Conservation (phyloP, 2,797 vertebrate species). For the Sebastes vulpes region DNA sequence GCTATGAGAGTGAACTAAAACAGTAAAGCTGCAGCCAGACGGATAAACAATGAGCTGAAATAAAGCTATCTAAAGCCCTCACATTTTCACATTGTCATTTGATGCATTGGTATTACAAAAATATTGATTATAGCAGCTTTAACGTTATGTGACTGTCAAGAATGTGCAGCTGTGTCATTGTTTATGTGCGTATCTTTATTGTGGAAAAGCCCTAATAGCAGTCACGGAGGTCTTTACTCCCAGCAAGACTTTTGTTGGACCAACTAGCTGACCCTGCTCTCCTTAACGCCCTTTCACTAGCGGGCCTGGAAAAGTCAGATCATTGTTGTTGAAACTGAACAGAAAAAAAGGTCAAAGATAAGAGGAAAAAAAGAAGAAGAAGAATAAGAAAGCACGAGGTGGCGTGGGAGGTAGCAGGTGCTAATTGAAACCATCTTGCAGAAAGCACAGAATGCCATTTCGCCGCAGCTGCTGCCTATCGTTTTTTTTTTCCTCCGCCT, state of each 20-base stretch:
- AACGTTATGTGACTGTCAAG: background rate
- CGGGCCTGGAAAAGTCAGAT: background rate
- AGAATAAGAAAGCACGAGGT: slow-evolving; percentile 18
- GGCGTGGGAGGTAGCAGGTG: slow-evolving; percentile 64
- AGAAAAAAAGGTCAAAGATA: slow-evolving; percentile 8
- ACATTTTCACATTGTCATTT: background rate
- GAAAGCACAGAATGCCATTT: slow-evolving; percentile 60
- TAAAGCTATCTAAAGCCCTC: background rate
- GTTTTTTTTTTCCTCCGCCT: slow-evolving; percentile 25
- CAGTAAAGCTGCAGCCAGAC: no score
- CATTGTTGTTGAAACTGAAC: slow-evolving; percentile 7
- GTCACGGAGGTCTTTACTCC: background rate
- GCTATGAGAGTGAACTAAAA: background rate
- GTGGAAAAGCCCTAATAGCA: background rate
- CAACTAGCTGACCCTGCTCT: background rate
- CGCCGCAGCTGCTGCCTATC: slow-evolving; percentile 55
- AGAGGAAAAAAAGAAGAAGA: background rate
- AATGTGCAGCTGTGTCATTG: background rate
- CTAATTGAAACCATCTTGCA: slow-evolving; percentile 70
- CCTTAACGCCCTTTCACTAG: background rate
- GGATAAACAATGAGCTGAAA: background rate
- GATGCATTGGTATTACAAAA: background rate
- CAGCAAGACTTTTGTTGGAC: background rate
- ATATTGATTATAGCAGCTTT: background rate
- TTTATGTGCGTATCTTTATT: background rate